Evolutionary conservation across 2,888 invertebrate genomes (phyloP), one percentile per base, ranked within the genome.

Genomic region (Podotricha telesiphe): DNA sequence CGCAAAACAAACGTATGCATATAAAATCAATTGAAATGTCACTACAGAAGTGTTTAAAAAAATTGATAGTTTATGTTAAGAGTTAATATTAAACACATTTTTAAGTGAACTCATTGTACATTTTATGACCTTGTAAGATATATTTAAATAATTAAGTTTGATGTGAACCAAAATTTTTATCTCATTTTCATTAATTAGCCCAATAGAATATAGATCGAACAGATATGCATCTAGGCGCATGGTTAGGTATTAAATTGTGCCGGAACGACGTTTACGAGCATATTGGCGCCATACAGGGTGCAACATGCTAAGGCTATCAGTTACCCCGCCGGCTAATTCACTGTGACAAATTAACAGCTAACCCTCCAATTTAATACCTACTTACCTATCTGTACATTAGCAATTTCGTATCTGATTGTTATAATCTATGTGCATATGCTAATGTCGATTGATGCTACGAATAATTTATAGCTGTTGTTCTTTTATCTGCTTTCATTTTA

Each of bases 311-410:
- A 82, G 83, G 86, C 91, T 87, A 91, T 92, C 89, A 87, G 86
- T 91, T 90, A 90, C 88, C 88, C 87, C 85, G 84, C 81, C 87
- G 87, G 90, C 92, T 91, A 92, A 93, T 92, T 92, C 91, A 91
- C 89, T 86, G 91, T 92, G 91, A 91, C 92, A 92, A 92, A 93
- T 92, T 92, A 93, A 91, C 86, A 84, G 84, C 87, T 89, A 84
- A 86, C 82, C 82, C 84, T 86, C 82, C 77, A 73, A 74, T 74
- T 74, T 67, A 71, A 73, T 74, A 68, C 71, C 71, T 73, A 75
- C 69, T 72, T 71, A 74, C 73, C 71, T 74, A 72, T 73, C 67
- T 72, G 70, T 62, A 53, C 68, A 63, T 61, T 69, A 72, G 65
- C 56, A 56, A 65, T 63, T 61, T 63, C 55, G 34, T 63, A 66